Evolutionary conservation across 2,113 vertebrate species (phyloP).

Genomic region (Drymodes brunneopygia): DNA sequence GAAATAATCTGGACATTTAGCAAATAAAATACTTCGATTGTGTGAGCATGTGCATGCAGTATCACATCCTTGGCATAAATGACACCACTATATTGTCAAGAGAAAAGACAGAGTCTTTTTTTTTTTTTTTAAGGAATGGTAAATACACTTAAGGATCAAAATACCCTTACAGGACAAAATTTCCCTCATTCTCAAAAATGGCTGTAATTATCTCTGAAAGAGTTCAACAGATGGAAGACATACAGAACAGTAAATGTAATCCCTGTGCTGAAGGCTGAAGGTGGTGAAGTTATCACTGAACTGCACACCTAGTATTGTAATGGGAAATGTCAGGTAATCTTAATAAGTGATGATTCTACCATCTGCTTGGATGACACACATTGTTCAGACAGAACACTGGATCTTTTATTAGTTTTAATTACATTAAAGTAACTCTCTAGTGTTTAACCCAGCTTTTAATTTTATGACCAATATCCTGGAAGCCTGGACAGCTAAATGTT

Average conservation of each 20-base stretch:
- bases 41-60: neutral
- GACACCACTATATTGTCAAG: neutral
- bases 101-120: neutral
- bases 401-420: slow-evolving; percentile 34
- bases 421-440: neutral
- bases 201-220: neutral
- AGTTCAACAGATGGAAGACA: neutral
- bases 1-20: neutral
- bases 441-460: slow-evolving; percentile 23
- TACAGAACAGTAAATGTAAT: neutral
- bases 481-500: neutral
- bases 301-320: neutral
- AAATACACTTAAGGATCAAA: neutral
- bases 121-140: neutral
- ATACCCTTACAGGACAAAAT: neutral
- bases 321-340: neutral
- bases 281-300: neutral
- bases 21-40: neutral
- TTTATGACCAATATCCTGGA: slow-evolving; percentile 33
- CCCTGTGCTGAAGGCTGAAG: neutral
- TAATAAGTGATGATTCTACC: neutral
- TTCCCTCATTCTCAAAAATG: neutral
- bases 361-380: neutral
- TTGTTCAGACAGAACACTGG: neutral
- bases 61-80: neutral